Conservation (phyloP, 1,140 invertebrate genomes). For the Bombus consobrinus region DNA sequence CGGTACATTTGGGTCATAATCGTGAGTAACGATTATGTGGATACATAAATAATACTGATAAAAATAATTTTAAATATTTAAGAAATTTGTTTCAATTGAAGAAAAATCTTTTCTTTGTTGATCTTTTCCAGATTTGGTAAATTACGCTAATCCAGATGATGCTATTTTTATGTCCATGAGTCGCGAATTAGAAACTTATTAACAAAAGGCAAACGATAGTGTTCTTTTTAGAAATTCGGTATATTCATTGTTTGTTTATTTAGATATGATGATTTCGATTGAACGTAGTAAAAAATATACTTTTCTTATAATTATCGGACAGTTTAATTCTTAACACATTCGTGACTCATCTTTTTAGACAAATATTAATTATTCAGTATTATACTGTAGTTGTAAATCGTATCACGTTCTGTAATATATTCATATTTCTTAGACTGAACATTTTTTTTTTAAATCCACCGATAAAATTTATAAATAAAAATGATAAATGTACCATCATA, state of each 20-base stretch:
- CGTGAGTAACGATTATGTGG: constrained; percentile 80
- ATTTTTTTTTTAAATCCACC: neutral
- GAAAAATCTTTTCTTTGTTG: constrained; percentile 11
- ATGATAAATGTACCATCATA: neutral
- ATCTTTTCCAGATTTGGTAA: constrained; percentile 80
- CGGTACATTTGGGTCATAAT: constrained; percentile 77
- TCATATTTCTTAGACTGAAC: constrained; percentile 36
- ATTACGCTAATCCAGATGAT: constrained; percentile 85
- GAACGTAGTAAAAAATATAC: constrained; percentile 14
- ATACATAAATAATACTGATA: constrained; percentile 43
- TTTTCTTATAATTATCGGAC: neutral
- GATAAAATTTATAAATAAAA: neutral
- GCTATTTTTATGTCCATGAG: constrained; percentile 84
- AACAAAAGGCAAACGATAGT: constrained; percentile 43
- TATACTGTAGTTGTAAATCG: constrained; percentile 51
- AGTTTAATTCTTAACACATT: constrained; percentile 3
- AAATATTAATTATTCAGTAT: constrained; percentile 64
- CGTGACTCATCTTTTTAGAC: constrained; percentile 20
- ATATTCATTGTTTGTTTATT: constrained; percentile 5
- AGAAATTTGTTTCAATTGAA: constrained; percentile 34
- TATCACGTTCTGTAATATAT: constrained; percentile 49
- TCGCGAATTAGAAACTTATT: constrained; percentile 81
- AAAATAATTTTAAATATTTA: constrained; percentile 32
- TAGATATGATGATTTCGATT: neutral
- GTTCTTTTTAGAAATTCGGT: constrained; percentile 26